These are phyloP conservation scores for Lepus americanus DNA, from an alignment of 2,113 vertebrate genomes.

Conservation along the genomic window DNA sequence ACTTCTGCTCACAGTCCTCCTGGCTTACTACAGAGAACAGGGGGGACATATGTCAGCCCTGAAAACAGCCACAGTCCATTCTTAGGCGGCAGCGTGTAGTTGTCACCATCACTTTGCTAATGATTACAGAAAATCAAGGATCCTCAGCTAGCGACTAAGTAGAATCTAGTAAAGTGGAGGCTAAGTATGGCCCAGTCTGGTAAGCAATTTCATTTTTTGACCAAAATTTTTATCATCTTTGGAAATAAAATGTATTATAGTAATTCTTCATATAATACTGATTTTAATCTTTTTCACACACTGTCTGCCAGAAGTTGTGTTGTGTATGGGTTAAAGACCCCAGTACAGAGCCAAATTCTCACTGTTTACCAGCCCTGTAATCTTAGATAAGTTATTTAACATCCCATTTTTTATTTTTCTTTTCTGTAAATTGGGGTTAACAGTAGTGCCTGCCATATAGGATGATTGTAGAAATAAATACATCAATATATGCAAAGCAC, in stretches of 20 bases:
- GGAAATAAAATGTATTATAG: background rate
- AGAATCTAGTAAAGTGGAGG: background rate
- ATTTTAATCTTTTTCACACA: background rate
- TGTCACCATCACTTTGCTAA: background rate
- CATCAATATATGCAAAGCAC: background rate
- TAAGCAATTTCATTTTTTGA: background rate
- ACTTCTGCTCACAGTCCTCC: constrained; percentile 18
- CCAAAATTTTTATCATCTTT: background rate
- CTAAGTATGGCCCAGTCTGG: background rate
- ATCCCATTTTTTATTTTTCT: background rate
- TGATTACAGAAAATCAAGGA: background rate
- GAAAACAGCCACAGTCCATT: background rate
- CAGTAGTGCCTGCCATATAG: background rate
- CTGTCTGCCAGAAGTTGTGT: background rate
- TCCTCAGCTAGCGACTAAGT: background rate
- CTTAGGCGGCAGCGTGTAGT: background rate
- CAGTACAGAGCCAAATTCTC: background rate
- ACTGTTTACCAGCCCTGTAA: background rate
- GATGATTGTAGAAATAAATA: background rate
- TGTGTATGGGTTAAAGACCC: background rate
- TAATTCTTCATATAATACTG: background rate
- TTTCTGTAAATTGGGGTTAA: background rate
- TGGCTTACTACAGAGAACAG: constrained; percentile 32
- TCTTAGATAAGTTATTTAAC: background rate
- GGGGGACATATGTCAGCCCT: constrained; percentile 21